Evolutionary conservation across 2,797 vertebrate species (phyloP), one percentile per base, ranked within the genome.

Genomic region (Gallinago solitaria): DNA sequence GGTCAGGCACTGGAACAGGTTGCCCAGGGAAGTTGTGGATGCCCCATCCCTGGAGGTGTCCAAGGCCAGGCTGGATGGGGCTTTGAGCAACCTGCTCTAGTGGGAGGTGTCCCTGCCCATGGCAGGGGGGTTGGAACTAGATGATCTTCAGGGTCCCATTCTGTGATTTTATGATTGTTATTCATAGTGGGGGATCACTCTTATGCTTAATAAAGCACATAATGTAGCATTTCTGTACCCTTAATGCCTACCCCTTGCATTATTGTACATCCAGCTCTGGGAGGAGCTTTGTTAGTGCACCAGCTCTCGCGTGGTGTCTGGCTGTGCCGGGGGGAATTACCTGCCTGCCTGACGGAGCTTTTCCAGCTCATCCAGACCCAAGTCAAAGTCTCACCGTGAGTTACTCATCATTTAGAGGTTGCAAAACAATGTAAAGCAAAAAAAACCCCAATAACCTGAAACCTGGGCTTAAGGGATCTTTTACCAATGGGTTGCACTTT

Each of bases 161-260:
- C 23, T 48, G 12, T 48, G 47, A 13, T 12, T 47, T 21, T 47
- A 47, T 47, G 45, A 23, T 8, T 15, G 4, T 10, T 7, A 3
- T 1, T 37, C 18, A 1, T 6, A 1, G 65, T 6, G 11, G 1
- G 4, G 48, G 48, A 35, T n/a, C 16, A 9, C 68, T 19, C 3
- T 0, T 14, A 56, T 24, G 3, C 57, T 2, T 37, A 7, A 3
- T 3, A 1, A 12, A 65, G 59, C 3, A 0, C 3, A 0, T 2
- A 3, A 2, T 0, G 6, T 5, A 32, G 59, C 1, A 0, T 1
- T 3, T 30, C 9, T 7, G 24, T 43, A 8, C 64, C 53, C 61
- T 11, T 1, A 15, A 1, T 8, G 24, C 2, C 2, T 1, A 0
- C 2, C 5, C 27, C 20, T 5, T 6, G 25, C 6, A 0, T 12